Percentiles rank a stretch among this genome's conserved stretches.
Evolutionary conservation across 35 echinoderm and acorn worm genomes (phyloP).

Genomic region (Chiridota heheva): DNA sequence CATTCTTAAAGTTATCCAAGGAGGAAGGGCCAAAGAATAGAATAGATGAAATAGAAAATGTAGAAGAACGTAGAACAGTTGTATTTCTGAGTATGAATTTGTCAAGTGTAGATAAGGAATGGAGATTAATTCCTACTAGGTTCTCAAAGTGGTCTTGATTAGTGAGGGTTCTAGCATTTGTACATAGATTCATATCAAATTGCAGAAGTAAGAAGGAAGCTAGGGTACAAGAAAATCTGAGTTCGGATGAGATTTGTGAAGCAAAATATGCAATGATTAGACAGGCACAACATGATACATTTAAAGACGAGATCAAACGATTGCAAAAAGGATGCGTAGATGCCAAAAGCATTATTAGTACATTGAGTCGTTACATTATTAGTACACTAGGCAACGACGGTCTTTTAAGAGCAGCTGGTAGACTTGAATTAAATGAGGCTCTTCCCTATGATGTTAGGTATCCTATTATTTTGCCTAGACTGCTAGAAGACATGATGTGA

Average conservation of each 20-base stretch:
- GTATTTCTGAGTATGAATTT: background rate
- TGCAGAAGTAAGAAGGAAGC: conserved; percentile 9
- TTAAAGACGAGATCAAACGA: conserved; percentile 22
- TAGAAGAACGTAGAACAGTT: background rate
- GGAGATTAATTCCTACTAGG: conserved; percentile 19
- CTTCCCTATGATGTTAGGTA: conserved; percentile 40
- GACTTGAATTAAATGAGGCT: background rate
- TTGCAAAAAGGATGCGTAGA: background rate
- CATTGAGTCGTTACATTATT: background rate
- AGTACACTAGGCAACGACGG: conserved; percentile 3
- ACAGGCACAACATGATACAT: conserved; percentile 31
- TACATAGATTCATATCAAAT: conserved; percentile 28
- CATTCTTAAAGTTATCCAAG: conserved; percentile 6
- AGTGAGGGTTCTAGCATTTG: conserved; percentile 16
- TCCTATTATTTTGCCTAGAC: conserved; percentile 42
- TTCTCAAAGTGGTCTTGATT: conserved; percentile 39
- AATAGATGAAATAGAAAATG: conserved; percentile 3
- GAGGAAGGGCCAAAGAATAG: conserved; percentile 9
- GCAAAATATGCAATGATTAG: conserved; percentile 4
- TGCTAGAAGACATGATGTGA: conserved; percentile 14
- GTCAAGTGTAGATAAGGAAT: conserved; percentile 4
- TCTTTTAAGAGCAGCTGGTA: background rate
- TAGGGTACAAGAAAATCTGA: conserved; percentile 1
- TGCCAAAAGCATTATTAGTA: conserved; percentile 9
- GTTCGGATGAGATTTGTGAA: conserved; percentile 1